Evolutionary conservation across 2,888 invertebrate species (phyloP).

Genomic region (Brachylomia viminalis): DNA sequence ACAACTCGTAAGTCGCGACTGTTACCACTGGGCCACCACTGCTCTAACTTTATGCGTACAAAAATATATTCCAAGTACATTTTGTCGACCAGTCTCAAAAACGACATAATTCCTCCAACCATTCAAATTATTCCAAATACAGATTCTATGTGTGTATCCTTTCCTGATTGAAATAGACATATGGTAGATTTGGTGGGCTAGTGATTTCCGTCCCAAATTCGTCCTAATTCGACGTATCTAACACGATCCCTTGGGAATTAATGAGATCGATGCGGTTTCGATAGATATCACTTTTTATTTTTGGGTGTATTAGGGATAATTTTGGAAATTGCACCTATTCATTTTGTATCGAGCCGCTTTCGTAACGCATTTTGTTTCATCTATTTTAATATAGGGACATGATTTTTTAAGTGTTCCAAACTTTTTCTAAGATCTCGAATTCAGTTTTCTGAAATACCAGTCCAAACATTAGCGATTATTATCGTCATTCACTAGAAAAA

Average conservation of each 20-base stretch:
- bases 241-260: conserved; percentile 77
- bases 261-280: conserved; percentile 78
- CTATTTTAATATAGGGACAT: conserved; percentile 12
- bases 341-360: conserved; percentile 38
- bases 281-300: conserved; percentile 70
- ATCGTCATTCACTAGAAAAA: neutral
- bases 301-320: conserved; percentile 56
- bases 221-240: conserved; percentile 83
- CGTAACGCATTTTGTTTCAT: conserved; percentile 37
- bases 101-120: conserved; percentile 15
- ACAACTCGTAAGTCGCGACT: no score
- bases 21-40: no score
- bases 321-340: conserved; percentile 61
- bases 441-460: neutral
- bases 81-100: neutral
- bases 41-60: no score
- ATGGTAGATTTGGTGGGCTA: conserved; percentile 73
- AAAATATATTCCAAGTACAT: neutral
- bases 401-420: neutral
- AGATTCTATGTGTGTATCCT: conserved; percentile 24
- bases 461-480: neutral
- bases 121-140: neutral
- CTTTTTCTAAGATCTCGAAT: neutral
- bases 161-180: conserved; percentile 82
- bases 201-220: conserved; percentile 81